phyloP scores from a whole-genome alignment of 2,797 vertebrate genomes.

The Melanotaenia parkinsoni region DNA sequence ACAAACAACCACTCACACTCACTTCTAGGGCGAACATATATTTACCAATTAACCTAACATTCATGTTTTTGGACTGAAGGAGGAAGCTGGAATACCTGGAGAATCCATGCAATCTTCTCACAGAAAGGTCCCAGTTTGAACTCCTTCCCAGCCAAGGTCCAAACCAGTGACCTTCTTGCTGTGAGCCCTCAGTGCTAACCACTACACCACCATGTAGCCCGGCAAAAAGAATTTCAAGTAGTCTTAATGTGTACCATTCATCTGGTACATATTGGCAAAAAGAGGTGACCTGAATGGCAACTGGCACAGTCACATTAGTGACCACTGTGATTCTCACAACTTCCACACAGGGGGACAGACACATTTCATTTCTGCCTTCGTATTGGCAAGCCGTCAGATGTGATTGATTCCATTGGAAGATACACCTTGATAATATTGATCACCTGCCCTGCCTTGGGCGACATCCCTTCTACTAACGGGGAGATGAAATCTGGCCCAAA shows the following conservation, averaged over 20 bases:
- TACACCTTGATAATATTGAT: conserved; percentile 78
- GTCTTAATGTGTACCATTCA: conserved; percentile 8
- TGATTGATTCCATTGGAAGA: conserved; percentile 79
- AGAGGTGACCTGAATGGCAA: conserved; percentile 23
- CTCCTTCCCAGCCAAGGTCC: too few relatives aligned
- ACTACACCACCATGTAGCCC: too few relatives aligned
- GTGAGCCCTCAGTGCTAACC: too few relatives aligned
- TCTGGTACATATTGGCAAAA: neutral
- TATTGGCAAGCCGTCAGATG: conserved; percentile 68
- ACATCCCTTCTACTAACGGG: conserved; percentile 64
- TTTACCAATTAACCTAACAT: too few relatives aligned
- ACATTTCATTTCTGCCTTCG: conserved; percentile 58
- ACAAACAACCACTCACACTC: too few relatives aligned
- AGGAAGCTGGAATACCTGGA: too few relatives aligned
- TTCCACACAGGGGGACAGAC: conserved; percentile 47
- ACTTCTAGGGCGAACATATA: too few relatives aligned
- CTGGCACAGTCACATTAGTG: conserved; percentile 40
- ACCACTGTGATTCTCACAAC: conserved; percentile 41
- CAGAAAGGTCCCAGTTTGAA: too few relatives aligned
- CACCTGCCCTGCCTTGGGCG: conserved; percentile 58
- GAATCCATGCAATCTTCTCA: too few relatives aligned
- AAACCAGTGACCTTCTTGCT: too few relatives aligned
- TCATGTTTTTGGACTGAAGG: too few relatives aligned
- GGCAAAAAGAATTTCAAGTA: neutral
- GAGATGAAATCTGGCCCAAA: conserved; percentile 71